Percentiles rank a stretch among this genome's conserved stretches.
Conservation (phyloP, 1,140 invertebrate genomes). For the Lasioglossum albipes region DNA sequence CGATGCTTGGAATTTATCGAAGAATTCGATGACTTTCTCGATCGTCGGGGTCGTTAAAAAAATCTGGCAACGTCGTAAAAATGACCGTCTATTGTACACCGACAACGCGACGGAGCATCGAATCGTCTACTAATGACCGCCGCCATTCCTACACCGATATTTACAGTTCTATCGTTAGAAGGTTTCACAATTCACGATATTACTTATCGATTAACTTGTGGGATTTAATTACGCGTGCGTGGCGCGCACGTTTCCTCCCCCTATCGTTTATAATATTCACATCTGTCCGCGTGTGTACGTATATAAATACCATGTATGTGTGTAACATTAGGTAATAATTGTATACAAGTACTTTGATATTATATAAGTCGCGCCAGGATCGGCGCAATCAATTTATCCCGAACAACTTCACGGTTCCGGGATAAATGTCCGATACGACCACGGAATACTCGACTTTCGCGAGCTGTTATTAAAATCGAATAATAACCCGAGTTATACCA, state of each 20-base stretch:
- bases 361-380: too few relatives aligned
- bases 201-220: neutral
- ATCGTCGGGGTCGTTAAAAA: neutral
- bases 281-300: too few relatives aligned
- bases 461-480: too few relatives aligned
- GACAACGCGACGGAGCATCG: neutral
- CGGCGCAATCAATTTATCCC: too few relatives aligned
- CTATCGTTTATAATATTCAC: neutral
- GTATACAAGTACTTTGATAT: neutral
- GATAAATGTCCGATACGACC: too few relatives aligned
- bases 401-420: too few relatives aligned
- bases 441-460: too few relatives aligned
- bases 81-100: neutral
- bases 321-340: neutral
- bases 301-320: neutral
- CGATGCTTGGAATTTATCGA: neutral
- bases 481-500: neutral
- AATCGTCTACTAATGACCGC: neutral
- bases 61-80: neutral
- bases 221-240: neutral
- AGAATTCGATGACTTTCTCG: neutral
- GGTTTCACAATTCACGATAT: neutral
- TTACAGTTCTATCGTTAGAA: neutral
- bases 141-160: constrained; percentile 12
- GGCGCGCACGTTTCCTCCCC: too few relatives aligned